Evolutionary conservation across 1,140 invertebrate species (phyloP).

Genomic region (Pomacea maculata): DNA sequence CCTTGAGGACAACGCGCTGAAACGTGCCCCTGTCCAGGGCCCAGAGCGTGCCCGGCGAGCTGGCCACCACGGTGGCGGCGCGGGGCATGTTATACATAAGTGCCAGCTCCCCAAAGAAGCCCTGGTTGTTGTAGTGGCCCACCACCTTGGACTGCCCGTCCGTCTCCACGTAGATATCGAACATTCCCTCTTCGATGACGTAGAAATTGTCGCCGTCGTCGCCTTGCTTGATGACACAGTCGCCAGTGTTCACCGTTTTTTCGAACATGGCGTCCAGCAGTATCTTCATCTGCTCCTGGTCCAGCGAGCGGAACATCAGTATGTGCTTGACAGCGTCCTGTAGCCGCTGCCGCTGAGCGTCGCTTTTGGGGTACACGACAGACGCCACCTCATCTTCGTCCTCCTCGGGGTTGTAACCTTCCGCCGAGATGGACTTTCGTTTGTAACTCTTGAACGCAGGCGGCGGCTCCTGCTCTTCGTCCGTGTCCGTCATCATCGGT

Average conservation of each 20-base stretch:
- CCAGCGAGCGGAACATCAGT: conserved; percentile 90
- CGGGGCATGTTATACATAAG: conserved; percentile 98
- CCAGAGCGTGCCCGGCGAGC: conserved; percentile 87
- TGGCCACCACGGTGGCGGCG: conserved; percentile 80
- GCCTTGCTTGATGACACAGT: too few relatives aligned
- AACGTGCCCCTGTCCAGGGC: conserved; percentile 86
- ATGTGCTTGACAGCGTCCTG: conserved; percentile 92
- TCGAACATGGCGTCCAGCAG: conserved; percentile 98
- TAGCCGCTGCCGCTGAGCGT: conserved; percentile 87
- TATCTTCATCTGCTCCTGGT: conserved; percentile 78
- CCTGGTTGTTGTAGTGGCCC: conserved; percentile 88
- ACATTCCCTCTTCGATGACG: conserved; percentile 72
- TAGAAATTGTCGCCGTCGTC: too few relatives aligned
- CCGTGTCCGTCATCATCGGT: too few relatives aligned
- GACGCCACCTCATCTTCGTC: too few relatives aligned
- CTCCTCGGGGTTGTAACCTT: too few relatives aligned
- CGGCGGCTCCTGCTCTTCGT: too few relatives aligned
- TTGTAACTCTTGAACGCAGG: too few relatives aligned
- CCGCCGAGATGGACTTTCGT: too few relatives aligned
- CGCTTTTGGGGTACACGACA: conserved; percentile 87
- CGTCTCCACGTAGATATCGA: conserved; percentile 85
- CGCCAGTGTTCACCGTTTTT: conserved; percentile 69
- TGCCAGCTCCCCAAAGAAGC: conserved; percentile 95
- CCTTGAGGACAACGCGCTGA: conserved; percentile 93
- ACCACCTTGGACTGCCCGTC: conserved; percentile 75